Percentiles rank a stretch among this genome's conserved stretches.
phyloP scores from a whole-genome alignment of 2,888 invertebrate species.

The Arctia plantaginis region DNA sequence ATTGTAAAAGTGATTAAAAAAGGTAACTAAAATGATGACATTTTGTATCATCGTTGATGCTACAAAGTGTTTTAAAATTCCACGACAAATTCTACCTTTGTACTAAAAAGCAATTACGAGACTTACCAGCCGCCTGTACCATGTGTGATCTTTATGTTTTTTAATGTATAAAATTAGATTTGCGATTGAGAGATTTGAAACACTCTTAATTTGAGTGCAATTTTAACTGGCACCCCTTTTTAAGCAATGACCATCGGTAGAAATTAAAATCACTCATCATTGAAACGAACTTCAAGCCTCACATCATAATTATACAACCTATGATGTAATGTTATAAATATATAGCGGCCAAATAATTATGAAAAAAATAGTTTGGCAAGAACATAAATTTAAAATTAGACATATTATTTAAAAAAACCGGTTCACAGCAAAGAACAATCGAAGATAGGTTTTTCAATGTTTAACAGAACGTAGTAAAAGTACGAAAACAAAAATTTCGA shows the following conservation, averaged over 20 bases:
- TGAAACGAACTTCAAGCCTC: neutral
- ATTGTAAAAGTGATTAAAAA: neutral
- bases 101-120: neutral
- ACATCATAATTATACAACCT: too few species aligned
- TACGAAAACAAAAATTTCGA: neutral
- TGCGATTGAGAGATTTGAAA: neutral
- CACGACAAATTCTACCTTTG: neutral
- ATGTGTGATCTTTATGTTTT: neutral
- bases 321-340: too few species aligned
- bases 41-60: too few species aligned
- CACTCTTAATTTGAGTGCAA: neutral
- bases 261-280: neutral
- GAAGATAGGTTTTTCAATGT: neutral
- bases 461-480: neutral
- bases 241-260: neutral
- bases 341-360: too few species aligned
- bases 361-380: too few species aligned
- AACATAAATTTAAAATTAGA: too few species aligned
- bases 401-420: too few species aligned
- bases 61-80: neutral
- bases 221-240: neutral
- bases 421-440: too few species aligned
- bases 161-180: neutral
- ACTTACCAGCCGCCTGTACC: neutral
- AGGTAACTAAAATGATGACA: neutral